Base-by-base conservation (phyloP, 2,888 invertebrate genomes). In the Thereva unica region DNA sequence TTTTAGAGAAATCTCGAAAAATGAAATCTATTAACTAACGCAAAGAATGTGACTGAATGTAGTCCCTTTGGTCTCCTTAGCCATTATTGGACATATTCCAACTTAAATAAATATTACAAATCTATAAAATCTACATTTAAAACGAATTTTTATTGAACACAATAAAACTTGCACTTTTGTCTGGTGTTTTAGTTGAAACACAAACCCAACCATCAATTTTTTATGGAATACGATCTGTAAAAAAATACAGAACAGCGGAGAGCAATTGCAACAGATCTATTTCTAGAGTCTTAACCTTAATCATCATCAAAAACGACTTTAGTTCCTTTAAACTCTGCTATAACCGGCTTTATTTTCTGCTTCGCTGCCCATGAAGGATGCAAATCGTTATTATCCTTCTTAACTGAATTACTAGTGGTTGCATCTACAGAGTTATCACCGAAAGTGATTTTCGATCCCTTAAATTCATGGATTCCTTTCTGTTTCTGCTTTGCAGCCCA, bases 341-440 rank as follows among this genome's bases (percentile, higher is more conserved):
- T 78, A 4, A 72, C 50, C 0, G 76, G 74, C 67, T 77, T 80
- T 2, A 71, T 68, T 61, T 76, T 76, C 66, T 77, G 75, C 66
- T 79, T 79, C n/a, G 79, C 80, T 23, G 70, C 68, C 78, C 80
- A 80, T 0, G 79, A 79, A 0, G 80, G 79, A 73, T 79, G 79
- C 5, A 77, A 56, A 4, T 71, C 40, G 4, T 53, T 55, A n/a
- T 23, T 55, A 23, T 42, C 12, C 55, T 54, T 10, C 9, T 34
- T 4, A 4, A 37, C 47, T 6, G 63, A 35, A 35, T 66, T 63
- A 6, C n/a, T 42, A n/a, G n/a, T n/a, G 34, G 35, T 8, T 4
- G 9, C 38, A 38, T 64, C 34, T 34, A 53, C 37, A 9, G 52
- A 68, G 23, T 69, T 66, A 37, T 68, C 69, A 40, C 55, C 69